Base-by-base conservation (phyloP, 1,140 invertebrate genomes). In the Brachionus rubens region DNA sequence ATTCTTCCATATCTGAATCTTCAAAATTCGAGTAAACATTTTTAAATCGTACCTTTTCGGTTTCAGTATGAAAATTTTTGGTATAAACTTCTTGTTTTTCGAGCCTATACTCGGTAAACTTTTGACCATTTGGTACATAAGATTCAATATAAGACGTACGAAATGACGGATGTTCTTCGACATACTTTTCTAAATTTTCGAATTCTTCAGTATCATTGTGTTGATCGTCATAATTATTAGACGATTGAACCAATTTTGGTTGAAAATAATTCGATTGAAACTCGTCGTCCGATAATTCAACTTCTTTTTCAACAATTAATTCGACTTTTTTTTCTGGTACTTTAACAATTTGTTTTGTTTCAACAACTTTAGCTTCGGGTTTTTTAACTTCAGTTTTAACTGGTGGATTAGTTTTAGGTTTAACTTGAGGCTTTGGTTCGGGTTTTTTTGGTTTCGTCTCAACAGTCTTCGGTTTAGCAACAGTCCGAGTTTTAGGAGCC, bases 141-240 rank as follows among this genome's bases (percentile, higher is more conserved):
- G 77, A 79, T 24, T 78, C 75, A 0, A 84, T 80, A 24, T 81
- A 70, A 12, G 82, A 84, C 16, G 82, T 81, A 67, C 80, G 80
- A 77, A 84, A 82, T 7, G 83, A 84, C 54, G 81, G 80, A 77
- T 85, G 82, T 77, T 84, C 83, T 41, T 78, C 77, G 1, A 82
- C 81, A 62, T 80, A 82, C 26, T 83, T 79, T 50, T 85, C 83
- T 77, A 85, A 75, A 12, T 81, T 75, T 76, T 85, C 83, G 82
- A 85, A 85, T 77, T 84, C 83, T 7, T 82, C 82, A 21, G 80
- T 79, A 33, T 78, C 75, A 56, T 82, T 81, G 16, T 79, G 36
- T 79, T 81, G 78, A 47, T 72, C 46, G 12, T 10, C 40, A 16
- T 40, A 43, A 24, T 28, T 65, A n/a, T 46, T 41, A 3, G 59